These are phyloP conservation scores for Hetaerina titia DNA, from an alignment of 2,888 invertebrate species.

Conservation along the genomic window DNA sequence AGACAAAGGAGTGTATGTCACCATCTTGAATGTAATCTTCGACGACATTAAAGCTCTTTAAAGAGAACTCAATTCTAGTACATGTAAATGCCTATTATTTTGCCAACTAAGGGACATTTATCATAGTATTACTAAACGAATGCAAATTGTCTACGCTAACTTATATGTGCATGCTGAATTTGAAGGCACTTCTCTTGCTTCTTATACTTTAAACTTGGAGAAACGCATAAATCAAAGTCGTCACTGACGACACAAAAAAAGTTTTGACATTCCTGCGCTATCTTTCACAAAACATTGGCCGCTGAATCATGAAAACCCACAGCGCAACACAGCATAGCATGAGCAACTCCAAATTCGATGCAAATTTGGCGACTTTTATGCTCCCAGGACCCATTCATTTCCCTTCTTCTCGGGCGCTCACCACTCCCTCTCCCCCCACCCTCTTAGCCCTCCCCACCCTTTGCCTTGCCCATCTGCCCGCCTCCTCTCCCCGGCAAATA, in stretches of 20 bases:
- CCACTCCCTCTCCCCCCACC: background rate
- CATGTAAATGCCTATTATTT: background rate
- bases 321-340: slow-evolving; percentile 21
- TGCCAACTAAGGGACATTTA: background rate
- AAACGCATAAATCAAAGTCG: background rate
- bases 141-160: background rate
- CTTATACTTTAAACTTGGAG: background rate
- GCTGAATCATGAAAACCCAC: background rate
- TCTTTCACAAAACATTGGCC: slow-evolving; percentile 43
- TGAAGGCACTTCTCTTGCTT: background rate
- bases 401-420: background rate
- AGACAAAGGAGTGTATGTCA: background rate
- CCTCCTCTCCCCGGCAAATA: background rate
- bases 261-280: background rate
- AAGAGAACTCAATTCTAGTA: background rate
- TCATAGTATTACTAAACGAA: background rate
- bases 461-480: background rate
- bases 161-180: background rate
- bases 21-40: no score
- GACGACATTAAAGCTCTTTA: background rate
- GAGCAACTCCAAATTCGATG: slow-evolving; percentile 54
- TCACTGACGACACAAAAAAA: background rate
- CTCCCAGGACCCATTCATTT: slow-evolving; percentile 56
- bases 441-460: background rate
- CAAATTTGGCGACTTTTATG: slow-evolving; percentile 56